These are phyloP conservation scores for Cyprinodon variegatus DNA, from an alignment of 2,113 vertebrate genomes.

Conservation along the genomic window DNA sequence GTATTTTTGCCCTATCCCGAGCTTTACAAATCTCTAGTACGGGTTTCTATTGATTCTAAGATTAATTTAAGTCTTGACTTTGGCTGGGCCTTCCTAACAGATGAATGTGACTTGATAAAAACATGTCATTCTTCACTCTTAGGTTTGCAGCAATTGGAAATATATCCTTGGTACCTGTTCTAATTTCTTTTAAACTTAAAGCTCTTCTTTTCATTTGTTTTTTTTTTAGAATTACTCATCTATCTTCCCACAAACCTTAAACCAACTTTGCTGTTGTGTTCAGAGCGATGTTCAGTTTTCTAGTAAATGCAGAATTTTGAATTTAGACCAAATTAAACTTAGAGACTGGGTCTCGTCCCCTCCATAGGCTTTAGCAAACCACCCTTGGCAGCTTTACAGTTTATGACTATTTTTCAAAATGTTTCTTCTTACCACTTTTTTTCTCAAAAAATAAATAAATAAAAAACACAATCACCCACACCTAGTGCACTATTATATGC, in stretches of 20 bases:
- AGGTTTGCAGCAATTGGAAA: background rate
- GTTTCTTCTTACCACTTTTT: background rate
- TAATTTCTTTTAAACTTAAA: background rate
- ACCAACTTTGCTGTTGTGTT: background rate
- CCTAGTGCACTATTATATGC: background rate
- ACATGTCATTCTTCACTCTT: background rate
- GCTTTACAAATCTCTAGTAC: background rate
- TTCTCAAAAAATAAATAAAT: background rate
- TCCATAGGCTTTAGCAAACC: too few relatives aligned
- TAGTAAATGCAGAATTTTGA: background rate
- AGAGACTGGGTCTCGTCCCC: too few relatives aligned
- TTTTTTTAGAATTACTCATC: background rate
- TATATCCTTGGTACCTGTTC: background rate
- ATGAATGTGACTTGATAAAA: background rate
- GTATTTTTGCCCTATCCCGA: background rate
- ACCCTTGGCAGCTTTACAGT: too few relatives aligned
- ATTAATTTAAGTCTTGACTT: background rate
- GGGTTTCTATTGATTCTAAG: too few relatives aligned
- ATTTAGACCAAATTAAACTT: background rate
- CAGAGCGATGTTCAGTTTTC: background rate
- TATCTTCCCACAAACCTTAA: background rate
- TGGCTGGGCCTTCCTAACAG: background rate
- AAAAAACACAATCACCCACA: background rate
- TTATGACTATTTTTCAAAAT: background rate
- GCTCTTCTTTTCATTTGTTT: background rate